These are phyloP conservation scores for Melopsittacus undulatus DNA, from an alignment of 2,797 vertebrate genomes.

Conservation along the genomic window DNA sequence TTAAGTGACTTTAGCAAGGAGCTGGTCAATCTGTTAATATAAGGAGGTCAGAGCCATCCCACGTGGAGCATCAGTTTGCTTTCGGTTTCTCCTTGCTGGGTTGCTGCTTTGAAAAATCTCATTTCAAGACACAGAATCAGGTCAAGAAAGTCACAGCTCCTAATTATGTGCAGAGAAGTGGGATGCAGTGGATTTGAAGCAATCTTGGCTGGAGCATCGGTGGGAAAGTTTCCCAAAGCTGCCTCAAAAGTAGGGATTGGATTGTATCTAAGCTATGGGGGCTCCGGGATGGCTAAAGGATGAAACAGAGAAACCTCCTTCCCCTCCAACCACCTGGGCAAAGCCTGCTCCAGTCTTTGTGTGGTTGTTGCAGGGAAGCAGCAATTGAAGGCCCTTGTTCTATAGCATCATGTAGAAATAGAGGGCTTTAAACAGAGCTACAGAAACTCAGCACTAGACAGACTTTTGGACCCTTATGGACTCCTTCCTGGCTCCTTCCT, in stretches of 20 bases:
- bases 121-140: constrained; percentile 24
- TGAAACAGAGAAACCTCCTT: not conserved
- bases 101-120: constrained; percentile 10
- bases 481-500: not conserved
- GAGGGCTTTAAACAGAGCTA: not conserved
- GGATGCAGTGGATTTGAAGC: not conserved
- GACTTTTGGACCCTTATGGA: not conserved
- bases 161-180: not conserved
- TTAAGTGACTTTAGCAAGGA: constrained; percentile 12
- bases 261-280: not conserved
- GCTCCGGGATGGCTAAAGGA: not conserved
- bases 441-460: not conserved
- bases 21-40: not conserved
- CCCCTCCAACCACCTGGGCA: not conserved
- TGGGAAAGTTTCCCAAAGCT: not conserved
- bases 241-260: not conserved
- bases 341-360: not conserved
- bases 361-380: not conserved
- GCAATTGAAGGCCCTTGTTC: not conserved
- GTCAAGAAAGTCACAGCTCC: constrained; percentile 2
- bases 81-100: not conserved
- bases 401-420: not conserved
- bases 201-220: not conserved
- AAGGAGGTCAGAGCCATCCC: constrained; percentile 17
- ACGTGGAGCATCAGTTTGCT: constrained; percentile 11